Conservation (phyloP, 2,888 invertebrate genomes). For the Thera obeliscata region DNA sequence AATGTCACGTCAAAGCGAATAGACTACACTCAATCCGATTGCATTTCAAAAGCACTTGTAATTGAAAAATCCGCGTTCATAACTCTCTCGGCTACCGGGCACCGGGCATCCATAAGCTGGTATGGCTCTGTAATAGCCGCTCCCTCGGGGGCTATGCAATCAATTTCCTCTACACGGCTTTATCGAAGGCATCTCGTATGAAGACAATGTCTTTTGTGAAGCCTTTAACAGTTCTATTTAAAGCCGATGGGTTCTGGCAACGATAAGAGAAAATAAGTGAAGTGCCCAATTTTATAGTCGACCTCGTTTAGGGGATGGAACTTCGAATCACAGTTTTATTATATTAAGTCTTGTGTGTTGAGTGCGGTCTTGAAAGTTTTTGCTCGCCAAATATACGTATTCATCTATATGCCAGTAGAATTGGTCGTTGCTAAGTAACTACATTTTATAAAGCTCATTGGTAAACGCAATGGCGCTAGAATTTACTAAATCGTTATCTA, state of each 20-base stretch:
- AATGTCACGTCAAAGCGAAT: conserved; percentile 14
- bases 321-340: conserved; percentile 20
- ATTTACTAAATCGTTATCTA: conserved; percentile 14
- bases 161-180: conserved; percentile 43
- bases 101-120: conserved; percentile 46
- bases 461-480: not conserved
- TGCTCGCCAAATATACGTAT: not conserved
- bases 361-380: conserved; percentile 1
- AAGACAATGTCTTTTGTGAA: conserved; percentile 34
- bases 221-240: conserved; percentile 34
- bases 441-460: too few species aligned
- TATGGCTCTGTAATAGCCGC: conserved; percentile 48
- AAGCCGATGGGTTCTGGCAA: conserved; percentile 29
- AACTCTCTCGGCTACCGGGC: conserved; percentile 22
- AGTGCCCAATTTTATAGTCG: conserved; percentile 27
- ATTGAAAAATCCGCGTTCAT: conserved; percentile 28
- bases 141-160: conserved; percentile 43
- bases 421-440: too few species aligned
- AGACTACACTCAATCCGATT: conserved; percentile 16
- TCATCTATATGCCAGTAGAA: too few species aligned
- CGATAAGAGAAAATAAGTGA: conserved; percentile 27
- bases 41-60: conserved; percentile 23
- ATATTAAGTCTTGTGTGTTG: not conserved
- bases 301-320: conserved; percentile 17
- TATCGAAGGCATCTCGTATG: conserved; percentile 28